Evolutionary conservation across 2,797 vertebrate species (phyloP).

Genomic region (Eupleurogrammus muticus): DNA sequence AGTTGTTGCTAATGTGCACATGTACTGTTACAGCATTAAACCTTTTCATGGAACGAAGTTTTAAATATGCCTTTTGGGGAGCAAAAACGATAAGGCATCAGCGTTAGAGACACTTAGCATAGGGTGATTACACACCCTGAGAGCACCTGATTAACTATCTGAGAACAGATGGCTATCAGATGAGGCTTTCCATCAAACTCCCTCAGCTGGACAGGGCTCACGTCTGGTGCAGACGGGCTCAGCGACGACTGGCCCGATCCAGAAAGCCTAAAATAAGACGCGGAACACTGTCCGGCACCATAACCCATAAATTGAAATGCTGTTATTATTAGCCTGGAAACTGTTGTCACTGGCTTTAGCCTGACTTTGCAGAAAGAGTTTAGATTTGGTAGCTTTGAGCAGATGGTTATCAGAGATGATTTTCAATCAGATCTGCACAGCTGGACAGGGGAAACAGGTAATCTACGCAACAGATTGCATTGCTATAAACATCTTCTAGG

Average conservation of each 20-base stretch:
- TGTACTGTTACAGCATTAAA: no score
- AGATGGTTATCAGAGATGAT: constrained; percentile 36
- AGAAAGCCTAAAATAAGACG: not conserved
- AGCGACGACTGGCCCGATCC: constrained; percentile 16
- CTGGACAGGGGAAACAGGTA: constrained; percentile 1
- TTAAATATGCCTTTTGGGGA: constrained; percentile 16
- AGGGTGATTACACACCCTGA: constrained; percentile 69
- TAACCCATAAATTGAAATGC: not conserved
- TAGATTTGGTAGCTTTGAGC: constrained; percentile 26
- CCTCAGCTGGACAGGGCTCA: constrained; percentile 66
- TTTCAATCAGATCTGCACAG: constrained; percentile 39
- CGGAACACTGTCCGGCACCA: not conserved
- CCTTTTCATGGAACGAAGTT: constrained; percentile 18
- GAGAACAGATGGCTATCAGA: constrained; percentile 80
- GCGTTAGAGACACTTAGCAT: constrained; percentile 43
- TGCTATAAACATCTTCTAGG: not conserved
- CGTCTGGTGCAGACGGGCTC: constrained; percentile 40
- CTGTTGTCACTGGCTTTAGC: not conserved
- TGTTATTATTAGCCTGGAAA: not conserved
- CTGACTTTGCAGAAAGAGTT: constrained; percentile 15
- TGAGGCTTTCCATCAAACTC: constrained; percentile 75
- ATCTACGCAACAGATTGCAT: constrained; percentile 14
- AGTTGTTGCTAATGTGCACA: no score
- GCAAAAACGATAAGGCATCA: not conserved
- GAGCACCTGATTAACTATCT: constrained; percentile 74